phyloP scores from a whole-genome alignment of 2,888 invertebrate genomes.

The Pandemis heparana region DNA sequence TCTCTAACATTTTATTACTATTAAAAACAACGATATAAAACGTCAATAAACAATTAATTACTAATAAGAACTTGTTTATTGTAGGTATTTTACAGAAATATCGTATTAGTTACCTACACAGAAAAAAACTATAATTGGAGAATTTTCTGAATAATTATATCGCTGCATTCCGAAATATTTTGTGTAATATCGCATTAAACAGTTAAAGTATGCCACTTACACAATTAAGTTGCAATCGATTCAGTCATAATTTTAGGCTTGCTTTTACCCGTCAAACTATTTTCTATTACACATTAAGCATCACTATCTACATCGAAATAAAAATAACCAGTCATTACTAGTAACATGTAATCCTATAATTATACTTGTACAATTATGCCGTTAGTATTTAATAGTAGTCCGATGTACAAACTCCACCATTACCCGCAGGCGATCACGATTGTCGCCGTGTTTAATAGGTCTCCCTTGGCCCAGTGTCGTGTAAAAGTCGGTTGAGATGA shows the following conservation, averaged over 20 bases:
- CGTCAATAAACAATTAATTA: neutral
- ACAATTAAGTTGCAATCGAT: too few relatives aligned
- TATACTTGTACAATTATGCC: conserved; percentile 18
- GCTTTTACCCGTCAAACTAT: neutral
- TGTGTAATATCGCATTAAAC: too few relatives aligned
- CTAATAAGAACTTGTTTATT: neutral
- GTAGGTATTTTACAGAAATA: neutral
- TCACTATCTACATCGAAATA: conserved; percentile 25
- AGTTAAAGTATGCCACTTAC: too few relatives aligned
- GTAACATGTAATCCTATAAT: conserved; percentile 36
- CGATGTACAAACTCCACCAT: conserved; percentile 29
- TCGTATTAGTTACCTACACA: too few relatives aligned
- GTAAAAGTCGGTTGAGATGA: neutral
- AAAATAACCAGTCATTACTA: conserved; percentile 30
- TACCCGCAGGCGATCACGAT: conserved; percentile 37
- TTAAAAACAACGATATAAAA: neutral
- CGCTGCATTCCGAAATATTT: too few relatives aligned
- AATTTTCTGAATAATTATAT: too few relatives aligned
- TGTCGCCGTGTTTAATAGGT: conserved; percentile 15
- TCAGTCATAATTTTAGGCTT: neutral
- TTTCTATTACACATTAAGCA: neutral
- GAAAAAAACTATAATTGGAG: too few relatives aligned
- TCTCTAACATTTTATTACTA: neutral
- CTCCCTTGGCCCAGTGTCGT: neutral
- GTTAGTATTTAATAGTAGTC: conserved; percentile 39